Evolutionary conservation across 2,113 vertebrate genomes (phyloP), one percentile per base, ranked within the genome.

Genomic region (Neogobius melanostomus): DNA sequence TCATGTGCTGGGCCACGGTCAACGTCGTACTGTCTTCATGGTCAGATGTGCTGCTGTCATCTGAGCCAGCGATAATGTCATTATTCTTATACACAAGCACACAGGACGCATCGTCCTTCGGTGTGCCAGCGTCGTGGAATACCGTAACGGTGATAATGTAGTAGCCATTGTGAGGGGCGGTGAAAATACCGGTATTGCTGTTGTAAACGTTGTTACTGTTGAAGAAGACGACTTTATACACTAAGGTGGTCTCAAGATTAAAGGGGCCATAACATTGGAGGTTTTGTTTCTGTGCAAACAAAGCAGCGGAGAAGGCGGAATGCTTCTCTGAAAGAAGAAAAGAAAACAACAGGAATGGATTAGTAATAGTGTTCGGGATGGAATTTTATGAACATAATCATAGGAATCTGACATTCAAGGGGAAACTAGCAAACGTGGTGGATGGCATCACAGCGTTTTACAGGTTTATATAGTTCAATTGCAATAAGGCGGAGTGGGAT

Each of bases 141-240:
- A 81, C 47, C 0, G 88, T 92, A 6, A 93, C 17, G 1, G 91
- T 82, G 28, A 93, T 12, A 54, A 52, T 87, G 79, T 93, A 93
- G 68, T 92, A 75, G 0, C 92, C 92, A 0, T 86, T 71, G 43
- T 16, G 67, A 0, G 79, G 86, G 1, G 68, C 88, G 0, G 79
- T 89, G 76, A 92, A 93, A 48, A 82, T 3, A 1, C 92, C 91
- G 0, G 76, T 89, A 4, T 0, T 2, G 0, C 4, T 0, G 43
- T 43, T 75, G 79, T 92, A 93, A 67, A 36, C 43, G 0, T 21
- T 21, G 0, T 90, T 88, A 44, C 88, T n/a, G 77, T 93, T 92
- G 11, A 92, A 52, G 71, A 91, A 88, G 21, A 79, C 50, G 0
- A 60, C 6, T 43, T 75, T 6, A 71, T 91, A 93, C 44, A 47